Percentiles rank a stretch among this genome's conserved stretches.
Conservation (phyloP, 2,797 vertebrate species). For the Lepilemur septentrionalis region DNA sequence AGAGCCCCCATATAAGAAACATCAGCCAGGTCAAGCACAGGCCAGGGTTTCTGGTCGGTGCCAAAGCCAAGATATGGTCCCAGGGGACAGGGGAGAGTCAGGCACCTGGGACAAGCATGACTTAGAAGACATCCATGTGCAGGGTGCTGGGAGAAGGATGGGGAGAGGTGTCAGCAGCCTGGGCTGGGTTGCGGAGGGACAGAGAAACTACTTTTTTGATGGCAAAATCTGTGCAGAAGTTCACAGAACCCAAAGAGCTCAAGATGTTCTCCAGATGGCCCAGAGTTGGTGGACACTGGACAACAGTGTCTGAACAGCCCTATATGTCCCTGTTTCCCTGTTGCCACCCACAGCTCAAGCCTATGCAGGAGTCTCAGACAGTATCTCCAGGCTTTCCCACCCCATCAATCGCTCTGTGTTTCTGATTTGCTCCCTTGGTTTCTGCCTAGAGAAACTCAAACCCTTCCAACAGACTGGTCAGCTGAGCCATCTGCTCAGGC, state of each 20-base stretch:
- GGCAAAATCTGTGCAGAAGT: not conserved
- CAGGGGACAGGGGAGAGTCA: not conserved
- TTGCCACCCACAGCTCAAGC: not conserved
- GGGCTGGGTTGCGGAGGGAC: not conserved
- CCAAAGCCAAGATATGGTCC: not conserved
- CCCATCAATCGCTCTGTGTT: not conserved
- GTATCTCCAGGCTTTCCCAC: not conserved
- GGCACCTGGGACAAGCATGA: rapidly evolving
- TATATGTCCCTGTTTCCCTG: not conserved
- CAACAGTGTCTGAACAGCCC: not conserved
- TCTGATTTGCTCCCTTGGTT: not conserved
- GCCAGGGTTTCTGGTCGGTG: not conserved
- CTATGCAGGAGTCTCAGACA: not conserved
- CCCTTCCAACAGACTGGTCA: not conserved
- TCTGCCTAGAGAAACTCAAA: not conserved
- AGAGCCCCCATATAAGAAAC: not conserved
- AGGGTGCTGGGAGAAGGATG: not conserved
- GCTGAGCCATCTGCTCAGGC: not conserved
- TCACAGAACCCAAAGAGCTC: not conserved
- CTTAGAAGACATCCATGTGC: rapidly evolving
- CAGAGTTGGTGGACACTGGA: not conserved
- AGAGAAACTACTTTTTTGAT: not conserved
- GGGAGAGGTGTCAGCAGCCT: rapidly evolving
- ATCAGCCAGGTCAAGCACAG: rapidly evolving
- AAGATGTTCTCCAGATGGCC: not conserved